A percentile compares a stretch with the other conserved stretches of the same genome.
phyloP scores from a whole-genome alignment of 1,140 invertebrate genomes.

The Sycophaga agraensis region DNA sequence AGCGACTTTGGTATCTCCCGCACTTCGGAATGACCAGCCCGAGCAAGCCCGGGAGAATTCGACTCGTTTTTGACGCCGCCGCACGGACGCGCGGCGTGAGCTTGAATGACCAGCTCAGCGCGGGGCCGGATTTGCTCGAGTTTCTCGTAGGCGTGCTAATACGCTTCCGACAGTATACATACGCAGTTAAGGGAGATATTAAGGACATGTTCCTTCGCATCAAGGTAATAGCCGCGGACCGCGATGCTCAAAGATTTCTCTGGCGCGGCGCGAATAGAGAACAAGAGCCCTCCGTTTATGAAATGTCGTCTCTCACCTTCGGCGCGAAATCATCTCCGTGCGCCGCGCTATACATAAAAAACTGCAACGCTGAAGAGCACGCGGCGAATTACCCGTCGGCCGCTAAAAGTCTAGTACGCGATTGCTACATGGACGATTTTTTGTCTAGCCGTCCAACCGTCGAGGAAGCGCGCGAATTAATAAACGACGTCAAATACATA shows the following conservation, averaged over 20 bases:
- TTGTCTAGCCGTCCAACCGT: constrained; percentile 29
- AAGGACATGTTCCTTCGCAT: constrained; percentile 48
- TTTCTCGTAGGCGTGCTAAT: constrained; percentile 38
- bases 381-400: no score
- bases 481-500: neutral
- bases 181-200: constrained; percentile 40
- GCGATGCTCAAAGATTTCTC: constrained; percentile 36
- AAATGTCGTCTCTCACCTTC: constrained; percentile 43
- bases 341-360: constrained; percentile 40
- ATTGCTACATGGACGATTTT: constrained; percentile 48
- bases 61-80: neutral
- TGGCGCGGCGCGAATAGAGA: constrained; percentile 31
- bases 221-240: constrained; percentile 31
- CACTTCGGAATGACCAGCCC: neutral
- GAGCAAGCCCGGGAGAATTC: neutral
- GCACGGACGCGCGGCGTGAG: neutral
- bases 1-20: neutral
- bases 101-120: neutral
- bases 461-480: neutral
- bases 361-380: constrained; percentile 38
- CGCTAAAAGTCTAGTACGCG: no score
- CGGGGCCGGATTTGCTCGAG: constrained; percentile 39
- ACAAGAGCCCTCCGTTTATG: constrained; percentile 25
- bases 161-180: constrained; percentile 35
- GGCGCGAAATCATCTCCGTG: constrained; percentile 31